Conservation (phyloP, 2,797 vertebrate genomes). For the Danio kyathit region DNA sequence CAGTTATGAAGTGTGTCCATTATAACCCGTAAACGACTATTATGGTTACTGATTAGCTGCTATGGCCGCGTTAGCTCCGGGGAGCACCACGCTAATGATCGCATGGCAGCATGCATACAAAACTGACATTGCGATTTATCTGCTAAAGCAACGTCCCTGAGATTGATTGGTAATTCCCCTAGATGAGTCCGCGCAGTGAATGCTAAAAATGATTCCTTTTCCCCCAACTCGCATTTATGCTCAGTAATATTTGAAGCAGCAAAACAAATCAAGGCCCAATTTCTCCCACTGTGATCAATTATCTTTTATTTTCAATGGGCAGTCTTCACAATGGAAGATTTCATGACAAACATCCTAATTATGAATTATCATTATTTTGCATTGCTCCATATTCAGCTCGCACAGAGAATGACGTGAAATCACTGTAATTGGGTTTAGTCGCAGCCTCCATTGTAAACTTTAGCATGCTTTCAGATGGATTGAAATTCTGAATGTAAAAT, state of each 20-base stretch:
- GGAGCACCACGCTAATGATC: slow-evolving; percentile 79
- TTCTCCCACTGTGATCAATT: slow-evolving; percentile 75
- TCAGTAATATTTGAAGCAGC: slow-evolving; percentile 76
- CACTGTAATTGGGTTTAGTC: neutral
- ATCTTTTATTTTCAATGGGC: slow-evolving; percentile 70
- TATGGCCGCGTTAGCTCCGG: slow-evolving; percentile 72
- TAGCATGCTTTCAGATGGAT: neutral
- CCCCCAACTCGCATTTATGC: slow-evolving; percentile 69
- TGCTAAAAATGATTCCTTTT: slow-evolving; percentile 74
- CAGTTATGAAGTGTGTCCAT: slow-evolving; percentile 86
- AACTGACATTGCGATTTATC: slow-evolving; percentile 77
- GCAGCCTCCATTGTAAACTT: neutral
- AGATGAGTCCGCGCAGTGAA: slow-evolving; percentile 77
- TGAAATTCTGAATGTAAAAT: neutral
- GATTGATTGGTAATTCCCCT: slow-evolving; percentile 81
- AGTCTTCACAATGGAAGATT: slow-evolving; percentile 71
- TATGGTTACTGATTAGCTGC: slow-evolving; percentile 79
- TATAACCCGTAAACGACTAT: slow-evolving; percentile 71
- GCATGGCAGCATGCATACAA: slow-evolving; percentile 72
- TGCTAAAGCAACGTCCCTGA: slow-evolving; percentile 71
- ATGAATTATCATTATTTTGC: slow-evolving; percentile 16
- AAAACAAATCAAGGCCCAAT: slow-evolving; percentile 76
- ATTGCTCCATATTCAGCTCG: neutral
- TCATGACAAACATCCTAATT: slow-evolving; percentile 66
- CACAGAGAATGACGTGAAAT: neutral